Conservation (phyloP, 2,113 vertebrate species). For the Rostratula benghalensis region DNA sequence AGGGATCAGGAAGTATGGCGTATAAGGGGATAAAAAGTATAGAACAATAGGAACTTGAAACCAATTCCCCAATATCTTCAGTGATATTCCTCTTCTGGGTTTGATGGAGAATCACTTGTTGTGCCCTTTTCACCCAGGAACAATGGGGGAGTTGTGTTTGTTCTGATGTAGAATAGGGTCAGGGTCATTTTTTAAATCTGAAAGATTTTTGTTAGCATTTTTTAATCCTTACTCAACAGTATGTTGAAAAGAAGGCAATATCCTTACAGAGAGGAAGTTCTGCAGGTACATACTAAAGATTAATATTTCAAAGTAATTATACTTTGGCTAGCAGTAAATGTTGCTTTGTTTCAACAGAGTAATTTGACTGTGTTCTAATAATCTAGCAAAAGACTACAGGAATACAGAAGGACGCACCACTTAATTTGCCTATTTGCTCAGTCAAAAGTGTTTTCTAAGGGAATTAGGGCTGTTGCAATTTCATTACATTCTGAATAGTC, state of each 20-base stretch:
- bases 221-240: not conserved
- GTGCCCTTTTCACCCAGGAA: not conserved
- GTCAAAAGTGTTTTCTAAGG: not conserved
- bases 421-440: not conserved
- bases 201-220: not conserved
- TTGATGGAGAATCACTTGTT: not conserved
- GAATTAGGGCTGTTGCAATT: not conserved
- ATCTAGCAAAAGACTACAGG: not conserved
- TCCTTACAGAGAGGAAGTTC: not conserved
- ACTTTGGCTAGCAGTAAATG: not conserved
- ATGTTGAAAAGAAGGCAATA: not conserved
- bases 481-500: not conserved
- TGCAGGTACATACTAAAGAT: not conserved
- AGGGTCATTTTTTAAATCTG: not conserved
- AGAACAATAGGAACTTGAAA: not conserved
- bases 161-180: not conserved
- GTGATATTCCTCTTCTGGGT: not conserved
- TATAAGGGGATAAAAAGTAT: not conserved
- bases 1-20: not conserved
- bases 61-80: not conserved
- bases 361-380: not conserved
- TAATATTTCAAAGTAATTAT: not conserved
- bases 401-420: not conserved
- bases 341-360: not conserved
- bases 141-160: not conserved